Evolutionary conservation across 2,113 vertebrate genomes (phyloP).

Genomic region (Thomomys bottae): DNA sequence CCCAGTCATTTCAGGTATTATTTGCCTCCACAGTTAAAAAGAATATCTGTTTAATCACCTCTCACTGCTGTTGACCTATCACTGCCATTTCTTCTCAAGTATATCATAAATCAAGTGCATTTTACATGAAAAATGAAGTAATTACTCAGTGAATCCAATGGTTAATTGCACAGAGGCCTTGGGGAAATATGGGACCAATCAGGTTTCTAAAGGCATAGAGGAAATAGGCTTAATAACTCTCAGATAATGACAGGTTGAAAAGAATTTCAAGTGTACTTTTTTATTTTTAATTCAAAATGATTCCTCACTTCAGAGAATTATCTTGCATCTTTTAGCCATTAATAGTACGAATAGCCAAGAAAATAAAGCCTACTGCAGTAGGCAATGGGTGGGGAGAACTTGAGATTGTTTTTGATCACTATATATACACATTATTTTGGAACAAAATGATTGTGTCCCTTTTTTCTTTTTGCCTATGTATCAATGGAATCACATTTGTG

Average conservation of each 20-base stretch:
- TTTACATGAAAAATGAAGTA: slow-evolving; percentile 94
- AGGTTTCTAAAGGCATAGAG: slow-evolving; percentile 87
- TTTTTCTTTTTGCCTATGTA: slow-evolving; percentile 35
- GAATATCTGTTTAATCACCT: slow-evolving; percentile 84
- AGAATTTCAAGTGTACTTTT: slow-evolving; percentile 77
- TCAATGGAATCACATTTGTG: slow-evolving; percentile 29
- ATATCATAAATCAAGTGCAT: slow-evolving; percentile 90
- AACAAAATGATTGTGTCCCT: background rate
- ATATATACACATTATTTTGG: too few relatives aligned
- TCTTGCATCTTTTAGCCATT: slow-evolving; percentile 69
- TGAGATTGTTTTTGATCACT: too few relatives aligned
- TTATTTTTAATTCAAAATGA: slow-evolving; percentile 65
- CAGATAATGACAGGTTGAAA: slow-evolving; percentile 78
- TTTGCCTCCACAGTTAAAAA: slow-evolving; percentile 68
- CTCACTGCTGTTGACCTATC: slow-evolving; percentile 87
- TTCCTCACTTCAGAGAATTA: slow-evolving; percentile 73
- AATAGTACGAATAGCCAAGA: slow-evolving; percentile 67
- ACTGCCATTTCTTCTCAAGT: slow-evolving; percentile 84
- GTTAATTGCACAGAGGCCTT: slow-evolving; percentile 91
- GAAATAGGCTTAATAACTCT: slow-evolving; percentile 84
- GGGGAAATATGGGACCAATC: slow-evolving; percentile 90
- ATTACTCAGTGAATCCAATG: slow-evolving; percentile 91
- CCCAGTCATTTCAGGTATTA: slow-evolving; percentile 70
- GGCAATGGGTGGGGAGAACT: background rate
- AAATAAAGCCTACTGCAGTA: slow-evolving; percentile 57